Percentiles rank a stretch among this genome's conserved stretches.
These are phyloP conservation scores for Eutolmus rufibarbis DNA, from an alignment of 2,888 invertebrate genomes.

Conservation along the genomic window DNA sequence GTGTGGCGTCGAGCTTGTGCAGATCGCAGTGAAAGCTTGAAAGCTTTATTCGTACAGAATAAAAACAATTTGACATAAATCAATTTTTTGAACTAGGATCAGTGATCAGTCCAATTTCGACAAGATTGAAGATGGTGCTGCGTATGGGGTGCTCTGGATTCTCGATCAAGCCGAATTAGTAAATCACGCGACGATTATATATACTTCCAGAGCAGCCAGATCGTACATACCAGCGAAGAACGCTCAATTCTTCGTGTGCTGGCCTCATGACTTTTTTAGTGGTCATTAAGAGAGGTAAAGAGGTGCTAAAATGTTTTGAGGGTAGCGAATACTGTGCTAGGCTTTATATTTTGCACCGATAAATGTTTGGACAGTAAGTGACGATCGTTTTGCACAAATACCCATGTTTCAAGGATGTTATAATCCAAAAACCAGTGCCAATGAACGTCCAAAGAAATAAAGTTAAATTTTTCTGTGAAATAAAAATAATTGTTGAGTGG, in stretches of 20 bases:
- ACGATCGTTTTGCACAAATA: not conserved
- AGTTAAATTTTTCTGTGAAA: constrained; percentile 57
- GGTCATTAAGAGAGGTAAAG: not conserved
- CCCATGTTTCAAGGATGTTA: not conserved
- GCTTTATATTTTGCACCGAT: not conserved
- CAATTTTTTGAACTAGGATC: not conserved
- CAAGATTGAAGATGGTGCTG: not conserved
- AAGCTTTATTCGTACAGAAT: not conserved
- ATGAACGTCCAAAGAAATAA: constrained; percentile 54
- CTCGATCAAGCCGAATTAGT: not conserved
- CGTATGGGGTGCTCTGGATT: not conserved
- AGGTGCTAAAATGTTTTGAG: not conserved
- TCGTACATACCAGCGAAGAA: not conserved
- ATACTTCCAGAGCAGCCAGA: not conserved
- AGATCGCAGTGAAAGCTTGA: not conserved
- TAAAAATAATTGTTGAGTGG: constrained; percentile 52
- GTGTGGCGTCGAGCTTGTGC: not conserved
- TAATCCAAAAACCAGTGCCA: constrained; percentile 52
- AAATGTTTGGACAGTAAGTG: not conserved
- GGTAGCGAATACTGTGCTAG: not conserved
- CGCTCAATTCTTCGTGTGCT: not conserved
- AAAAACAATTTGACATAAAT: not conserved
- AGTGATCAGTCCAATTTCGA: not conserved
- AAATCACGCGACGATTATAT: not conserved
- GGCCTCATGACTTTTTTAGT: not conserved